Conservation (phyloP, 2,113 vertebrate genomes). For the Sebastes schlegelii region DNA sequence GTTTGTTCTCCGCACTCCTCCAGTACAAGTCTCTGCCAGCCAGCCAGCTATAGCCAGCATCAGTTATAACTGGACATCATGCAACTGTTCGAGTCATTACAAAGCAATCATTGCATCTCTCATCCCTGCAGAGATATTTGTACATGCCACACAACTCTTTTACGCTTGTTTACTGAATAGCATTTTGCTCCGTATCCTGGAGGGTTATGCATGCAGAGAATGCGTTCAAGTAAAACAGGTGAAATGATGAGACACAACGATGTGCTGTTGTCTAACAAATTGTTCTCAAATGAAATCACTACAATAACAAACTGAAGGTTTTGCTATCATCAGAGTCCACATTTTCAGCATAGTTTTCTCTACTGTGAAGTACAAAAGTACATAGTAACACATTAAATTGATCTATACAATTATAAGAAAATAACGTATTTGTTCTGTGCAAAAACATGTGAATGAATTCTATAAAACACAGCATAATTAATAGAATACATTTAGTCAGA, state of each 20-base stretch:
- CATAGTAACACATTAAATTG: not conserved
- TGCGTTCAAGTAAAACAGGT: not conserved
- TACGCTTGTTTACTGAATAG: constrained; percentile 10
- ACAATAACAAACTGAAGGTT: no score
- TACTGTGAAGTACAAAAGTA: not conserved
- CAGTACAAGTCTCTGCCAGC: constrained; percentile 34
- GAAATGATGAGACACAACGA: not conserved
- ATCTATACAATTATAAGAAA: not conserved
- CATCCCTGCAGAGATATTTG: constrained; percentile 33
- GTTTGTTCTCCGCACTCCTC: constrained; percentile 55
- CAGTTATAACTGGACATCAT: constrained; percentile 58
- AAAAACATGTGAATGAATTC: not conserved
- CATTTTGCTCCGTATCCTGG: not conserved
- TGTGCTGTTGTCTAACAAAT: not conserved
- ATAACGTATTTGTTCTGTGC: not conserved
- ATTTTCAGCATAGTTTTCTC: not conserved
- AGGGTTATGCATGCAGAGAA: not conserved
- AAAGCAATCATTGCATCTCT: constrained; percentile 44
- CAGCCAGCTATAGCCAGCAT: constrained; percentile 38
- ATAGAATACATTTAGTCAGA: not conserved
- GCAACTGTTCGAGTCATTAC: constrained; percentile 63
- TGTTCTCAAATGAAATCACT: not conserved
- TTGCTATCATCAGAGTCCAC: not conserved
- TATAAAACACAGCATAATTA: not conserved
- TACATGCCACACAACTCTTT: not conserved